These are phyloP conservation scores for Holothuria leucospilota DNA, from an alignment of 53 echinoderm and acorn worm species.

Conservation along the genomic window DNA sequence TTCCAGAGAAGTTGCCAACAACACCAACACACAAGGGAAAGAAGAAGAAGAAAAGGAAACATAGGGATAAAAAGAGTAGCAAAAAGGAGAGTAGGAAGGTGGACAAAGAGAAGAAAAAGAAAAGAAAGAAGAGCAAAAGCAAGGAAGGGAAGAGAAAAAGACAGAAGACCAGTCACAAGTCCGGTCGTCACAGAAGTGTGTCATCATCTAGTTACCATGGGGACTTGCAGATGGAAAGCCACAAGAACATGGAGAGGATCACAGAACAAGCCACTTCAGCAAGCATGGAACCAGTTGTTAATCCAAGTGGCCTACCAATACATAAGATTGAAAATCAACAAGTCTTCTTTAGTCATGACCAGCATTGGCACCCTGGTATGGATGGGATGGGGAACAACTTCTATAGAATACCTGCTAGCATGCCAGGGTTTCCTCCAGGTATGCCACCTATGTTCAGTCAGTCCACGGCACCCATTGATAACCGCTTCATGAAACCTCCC, in stretches of 20 bases:
- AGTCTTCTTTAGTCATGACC: slow-evolving; percentile 12
- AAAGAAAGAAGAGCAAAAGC: slow-evolving; percentile 64
- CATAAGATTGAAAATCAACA: slow-evolving; percentile 43
- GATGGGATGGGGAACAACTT: background rate
- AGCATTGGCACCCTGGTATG: slow-evolving; percentile 1
- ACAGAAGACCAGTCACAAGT: slow-evolving; percentile 65
- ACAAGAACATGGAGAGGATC: slow-evolving; percentile 7
- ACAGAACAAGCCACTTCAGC: slow-evolving; percentile 25
- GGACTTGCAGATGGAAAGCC: background rate
- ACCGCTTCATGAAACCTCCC: slow-evolving; percentile 12
- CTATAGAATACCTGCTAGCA: too few species aligned
- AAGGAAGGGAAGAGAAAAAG: slow-evolving; percentile 52
- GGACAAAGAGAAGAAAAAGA: slow-evolving; percentile 73
- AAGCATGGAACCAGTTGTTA: slow-evolving; percentile 7
- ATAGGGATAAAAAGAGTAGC: slow-evolving; percentile 63
- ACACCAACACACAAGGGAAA: slow-evolving; percentile 10
- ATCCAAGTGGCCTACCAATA: slow-evolving; percentile 28
- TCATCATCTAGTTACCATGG: background rate
- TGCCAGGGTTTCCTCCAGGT: too few species aligned
- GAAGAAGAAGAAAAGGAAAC: slow-evolving; percentile 66
- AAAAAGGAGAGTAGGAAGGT: slow-evolving; percentile 69
- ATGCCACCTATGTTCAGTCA: background rate
- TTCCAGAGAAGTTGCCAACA: slow-evolving; percentile 23
- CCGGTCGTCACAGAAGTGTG: slow-evolving; percentile 3
- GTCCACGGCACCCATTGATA: background rate